phyloP scores from a whole-genome alignment of 2,888 invertebrate genomes.

The Conus canariensis region DNA sequence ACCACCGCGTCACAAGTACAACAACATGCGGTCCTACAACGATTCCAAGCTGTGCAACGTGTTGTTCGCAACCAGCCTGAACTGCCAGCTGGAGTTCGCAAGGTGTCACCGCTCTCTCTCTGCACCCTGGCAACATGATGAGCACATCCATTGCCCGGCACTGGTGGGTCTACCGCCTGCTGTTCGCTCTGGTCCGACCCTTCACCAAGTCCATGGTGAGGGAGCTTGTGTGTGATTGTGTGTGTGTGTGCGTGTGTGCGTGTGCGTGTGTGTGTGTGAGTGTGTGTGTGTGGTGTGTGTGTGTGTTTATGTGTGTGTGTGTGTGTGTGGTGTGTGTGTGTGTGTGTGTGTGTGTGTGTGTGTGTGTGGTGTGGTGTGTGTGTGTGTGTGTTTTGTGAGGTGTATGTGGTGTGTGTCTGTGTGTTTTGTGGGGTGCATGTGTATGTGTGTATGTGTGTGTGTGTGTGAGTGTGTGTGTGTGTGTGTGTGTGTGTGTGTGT shows the following conservation, averaged over 20 bases:
- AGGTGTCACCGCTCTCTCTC: conserved; percentile 67
- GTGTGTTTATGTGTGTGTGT: not conserved
- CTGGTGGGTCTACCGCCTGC: conserved; percentile 90
- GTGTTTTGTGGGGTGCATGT: too few species aligned
- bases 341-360: too few species aligned
- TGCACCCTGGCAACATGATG: conserved; percentile 87
- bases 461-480: too few species aligned
- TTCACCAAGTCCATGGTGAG: conserved; percentile 95
- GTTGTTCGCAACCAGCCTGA: conserved; percentile 89
- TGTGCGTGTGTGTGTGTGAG: not conserved
- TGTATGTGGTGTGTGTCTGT: too few species aligned
- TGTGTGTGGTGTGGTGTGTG: too few species aligned
- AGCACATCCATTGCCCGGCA: conserved; percentile 87
- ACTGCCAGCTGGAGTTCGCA: conserved; percentile 73
- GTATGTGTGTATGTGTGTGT: too few species aligned
- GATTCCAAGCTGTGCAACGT: conserved; percentile 92
- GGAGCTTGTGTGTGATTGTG: not conserved
- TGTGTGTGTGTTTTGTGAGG: too few species aligned
- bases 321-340: not conserved
- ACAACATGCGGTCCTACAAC: conserved; percentile 92
- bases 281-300: not conserved
- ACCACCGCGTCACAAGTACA: conserved; percentile 86
- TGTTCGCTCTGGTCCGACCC: conserved; percentile 91
- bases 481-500: too few species aligned
- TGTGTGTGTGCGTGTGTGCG: not conserved